A percentile compares a stretch with the other conserved stretches of the same genome.
Evolutionary conservation across 2,797 vertebrate genomes (phyloP).

Genomic region (Meriones psammophilus): DNA sequence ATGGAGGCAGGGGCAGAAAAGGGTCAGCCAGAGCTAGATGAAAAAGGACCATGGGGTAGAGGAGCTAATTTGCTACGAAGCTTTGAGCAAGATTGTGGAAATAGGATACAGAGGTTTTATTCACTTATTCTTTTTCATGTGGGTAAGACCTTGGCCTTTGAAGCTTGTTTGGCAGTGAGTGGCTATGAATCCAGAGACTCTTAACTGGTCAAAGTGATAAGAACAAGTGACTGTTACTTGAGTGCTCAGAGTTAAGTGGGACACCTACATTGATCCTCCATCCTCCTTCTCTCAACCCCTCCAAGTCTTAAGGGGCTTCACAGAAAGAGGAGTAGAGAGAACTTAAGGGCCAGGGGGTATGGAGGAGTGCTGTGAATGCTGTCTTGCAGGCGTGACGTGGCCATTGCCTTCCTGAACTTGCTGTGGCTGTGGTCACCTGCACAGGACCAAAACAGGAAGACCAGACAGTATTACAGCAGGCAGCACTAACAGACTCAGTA

Average conservation of each 20-base stretch:
- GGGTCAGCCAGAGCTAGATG: not conserved
- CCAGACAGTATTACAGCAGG: not conserved
- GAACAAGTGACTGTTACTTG: not conserved
- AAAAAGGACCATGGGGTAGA: not conserved
- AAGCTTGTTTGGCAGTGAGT: not conserved
- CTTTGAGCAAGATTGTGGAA: slow-evolving; percentile 15
- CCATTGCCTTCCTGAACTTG: not conserved
- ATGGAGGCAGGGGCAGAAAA: not conserved
- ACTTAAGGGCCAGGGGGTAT: not conserved
- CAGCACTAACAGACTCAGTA: not conserved
- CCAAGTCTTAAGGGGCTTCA: not conserved
- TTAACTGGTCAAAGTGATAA: not conserved
- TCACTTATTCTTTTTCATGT: not conserved
- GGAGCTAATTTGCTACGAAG: slow-evolving; percentile 21
- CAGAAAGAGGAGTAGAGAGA: not conserved
- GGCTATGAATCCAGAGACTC: not conserved
- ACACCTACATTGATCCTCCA: not conserved
- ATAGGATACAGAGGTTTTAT: not conserved
- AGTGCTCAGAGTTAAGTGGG: not conserved
- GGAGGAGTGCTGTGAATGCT: not conserved
- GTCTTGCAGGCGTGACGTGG: not conserved
- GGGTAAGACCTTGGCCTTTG: not conserved
- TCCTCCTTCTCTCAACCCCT: too few relatives aligned
- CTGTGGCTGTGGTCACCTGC: not conserved
- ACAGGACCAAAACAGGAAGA: not conserved